Evolutionary conservation across 1,140 invertebrate genomes (phyloP).

Genomic region (Physella acuta): DNA sequence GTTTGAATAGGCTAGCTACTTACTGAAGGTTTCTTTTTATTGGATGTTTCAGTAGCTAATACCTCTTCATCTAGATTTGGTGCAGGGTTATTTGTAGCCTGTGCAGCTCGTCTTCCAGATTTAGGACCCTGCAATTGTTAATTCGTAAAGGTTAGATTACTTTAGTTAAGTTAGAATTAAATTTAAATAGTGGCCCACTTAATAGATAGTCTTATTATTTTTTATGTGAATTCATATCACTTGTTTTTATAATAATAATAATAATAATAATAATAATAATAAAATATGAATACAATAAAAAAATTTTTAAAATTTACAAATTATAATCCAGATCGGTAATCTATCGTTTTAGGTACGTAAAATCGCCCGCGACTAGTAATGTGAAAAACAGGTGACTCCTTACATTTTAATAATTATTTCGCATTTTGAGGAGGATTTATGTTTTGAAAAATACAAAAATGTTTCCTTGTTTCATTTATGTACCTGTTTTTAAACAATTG

Average conservation of each 20-base stretch:
- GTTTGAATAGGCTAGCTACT: background rate
- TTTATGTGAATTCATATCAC: too few relatives aligned
- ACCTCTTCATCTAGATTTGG: conserved; percentile 28
- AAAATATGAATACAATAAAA: background rate
- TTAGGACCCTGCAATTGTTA: conserved; percentile 31
- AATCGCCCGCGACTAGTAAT: too few relatives aligned
- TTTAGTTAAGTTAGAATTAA: background rate
- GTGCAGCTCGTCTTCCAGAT: conserved; percentile 37
- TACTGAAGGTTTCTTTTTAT: conserved; percentile 22
- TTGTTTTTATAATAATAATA: too few relatives aligned
- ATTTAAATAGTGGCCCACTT: background rate
- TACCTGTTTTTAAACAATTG: too few relatives aligned
- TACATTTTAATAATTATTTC: too few relatives aligned
- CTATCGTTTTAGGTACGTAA: too few relatives aligned
- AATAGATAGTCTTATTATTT: background rate
- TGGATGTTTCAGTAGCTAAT: conserved; percentile 6
- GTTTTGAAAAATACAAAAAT: too few relatives aligned
- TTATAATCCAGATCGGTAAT: too few relatives aligned
- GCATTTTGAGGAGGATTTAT: too few relatives aligned
- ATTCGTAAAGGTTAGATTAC: background rate
- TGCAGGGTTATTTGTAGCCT: conserved; percentile 30
- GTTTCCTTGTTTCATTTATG: too few relatives aligned
- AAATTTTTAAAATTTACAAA: background rate
- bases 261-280: background rate
- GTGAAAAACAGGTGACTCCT: too few relatives aligned